Evolutionary conservation across 2,797 vertebrate species (phyloP).

Genomic region (Helarctos malayanus): DNA sequence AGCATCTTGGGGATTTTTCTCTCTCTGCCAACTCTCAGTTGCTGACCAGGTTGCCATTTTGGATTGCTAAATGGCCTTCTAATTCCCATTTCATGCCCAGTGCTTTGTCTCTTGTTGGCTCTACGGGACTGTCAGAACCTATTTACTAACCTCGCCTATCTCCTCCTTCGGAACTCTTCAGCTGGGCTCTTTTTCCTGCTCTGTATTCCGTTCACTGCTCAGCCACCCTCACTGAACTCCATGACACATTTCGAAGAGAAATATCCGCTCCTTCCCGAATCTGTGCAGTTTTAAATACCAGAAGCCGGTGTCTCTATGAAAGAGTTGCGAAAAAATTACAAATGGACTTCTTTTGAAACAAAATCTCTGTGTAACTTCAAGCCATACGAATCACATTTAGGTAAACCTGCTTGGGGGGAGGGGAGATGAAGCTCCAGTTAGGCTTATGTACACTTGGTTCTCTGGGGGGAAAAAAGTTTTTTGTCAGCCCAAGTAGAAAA

Average conservation of each 20-base stretch:
- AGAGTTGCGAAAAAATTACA: not conserved
- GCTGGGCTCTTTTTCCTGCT: constrained; percentile 53
- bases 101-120: constrained; percentile 66
- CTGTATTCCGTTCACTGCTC: constrained; percentile 77
- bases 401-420: not conserved
- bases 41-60: constrained; percentile 63
- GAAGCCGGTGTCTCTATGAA: not conserved
- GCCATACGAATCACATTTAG: not conserved
- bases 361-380: constrained; percentile 14
- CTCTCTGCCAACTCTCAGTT: constrained; percentile 26
- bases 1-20: constrained; percentile 51
- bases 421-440: not conserved
- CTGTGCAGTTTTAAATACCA: not conserved
- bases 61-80: constrained; percentile 65
- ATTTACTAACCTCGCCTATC: constrained; percentile 63
- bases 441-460: not conserved
- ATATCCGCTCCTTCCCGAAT: not conserved
- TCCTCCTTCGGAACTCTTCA: constrained; percentile 64
- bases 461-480: not conserved
- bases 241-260: not conserved
- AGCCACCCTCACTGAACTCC: constrained; percentile 26
- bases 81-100: constrained; percentile 67
- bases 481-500: not conserved
- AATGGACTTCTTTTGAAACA: not conserved
- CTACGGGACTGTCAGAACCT: constrained; percentile 64